Evolutionary conservation across 2,113 vertebrate species (phyloP).

Genomic region (Toxotes chatareus): DNA sequence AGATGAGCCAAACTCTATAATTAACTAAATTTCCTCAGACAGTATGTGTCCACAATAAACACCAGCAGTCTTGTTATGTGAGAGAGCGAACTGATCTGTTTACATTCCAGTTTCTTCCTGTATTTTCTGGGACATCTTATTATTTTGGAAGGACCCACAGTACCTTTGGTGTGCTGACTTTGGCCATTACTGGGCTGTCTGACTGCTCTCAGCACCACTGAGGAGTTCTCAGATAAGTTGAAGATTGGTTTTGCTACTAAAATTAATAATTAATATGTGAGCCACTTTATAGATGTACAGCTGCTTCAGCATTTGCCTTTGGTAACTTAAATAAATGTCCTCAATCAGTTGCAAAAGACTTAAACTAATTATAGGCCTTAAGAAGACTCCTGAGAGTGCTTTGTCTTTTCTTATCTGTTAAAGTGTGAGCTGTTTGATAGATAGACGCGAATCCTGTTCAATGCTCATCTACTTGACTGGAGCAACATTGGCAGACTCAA

Average conservation of each 20-base stretch:
- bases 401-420: not conserved
- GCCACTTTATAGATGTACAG: not conserved
- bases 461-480: not conserved
- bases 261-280: not conserved
- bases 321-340: not conserved
- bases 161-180: conserved; percentile 2
- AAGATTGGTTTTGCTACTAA: not conserved
- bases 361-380: not conserved
- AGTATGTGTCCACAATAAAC: not conserved
- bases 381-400: not conserved
- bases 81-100: conserved; percentile 19
- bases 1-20: conserved; percentile 20
- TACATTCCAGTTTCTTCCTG: conserved; percentile 22
- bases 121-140: conserved; percentile 16
- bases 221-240: not conserved
- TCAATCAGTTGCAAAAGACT: not conserved
- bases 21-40: conserved; percentile 14
- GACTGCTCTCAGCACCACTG: conserved; percentile 6
- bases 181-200: conserved; percentile 13
- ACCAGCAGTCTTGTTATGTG: conserved; percentile 1
- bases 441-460: conserved; percentile 10
- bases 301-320: not conserved
- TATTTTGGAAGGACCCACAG: conserved; percentile 9
- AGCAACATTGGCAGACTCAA: not conserved
- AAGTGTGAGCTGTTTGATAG: conserved; percentile 13